These are phyloP conservation scores for Chondrilla cf. caribensis DNA, from an alignment of 37 sponge, comb jelly and placozoan species.

Conservation along the genomic window DNA sequence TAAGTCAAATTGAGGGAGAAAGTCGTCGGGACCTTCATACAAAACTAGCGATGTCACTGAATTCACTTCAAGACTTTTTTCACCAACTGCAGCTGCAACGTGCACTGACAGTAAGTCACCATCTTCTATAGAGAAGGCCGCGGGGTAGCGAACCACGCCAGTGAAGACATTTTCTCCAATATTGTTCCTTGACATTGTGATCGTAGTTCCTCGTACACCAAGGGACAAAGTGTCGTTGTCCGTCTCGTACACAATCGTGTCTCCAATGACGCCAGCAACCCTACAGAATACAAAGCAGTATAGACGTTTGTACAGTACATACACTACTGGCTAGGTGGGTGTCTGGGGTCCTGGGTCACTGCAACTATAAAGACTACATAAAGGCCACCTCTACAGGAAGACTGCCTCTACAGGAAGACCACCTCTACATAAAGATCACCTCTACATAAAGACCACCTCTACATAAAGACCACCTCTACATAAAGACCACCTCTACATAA, in stretches of 20 bases:
- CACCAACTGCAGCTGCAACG: constrained; percentile 45
- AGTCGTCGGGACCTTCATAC: constrained; percentile 24
- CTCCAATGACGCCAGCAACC: constrained; percentile 17
- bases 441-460: too few relatives aligned
- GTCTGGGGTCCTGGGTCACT: not conserved
- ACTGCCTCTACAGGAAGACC: too few relatives aligned
- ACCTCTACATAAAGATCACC: too few relatives aligned
- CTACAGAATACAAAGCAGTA: not conserved
- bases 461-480: too few relatives aligned
- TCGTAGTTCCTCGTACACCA: constrained; percentile 22
- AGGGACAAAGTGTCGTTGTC: not conserved
- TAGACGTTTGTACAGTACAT: not conserved
- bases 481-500: too few relatives aligned
- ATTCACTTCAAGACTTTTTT: constrained; percentile 3
- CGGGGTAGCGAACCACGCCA: constrained; percentile 40
- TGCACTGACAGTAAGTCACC: constrained; percentile 31
- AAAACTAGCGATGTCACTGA: constrained; percentile 62
- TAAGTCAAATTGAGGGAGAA: constrained; percentile 39
- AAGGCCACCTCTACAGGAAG: too few relatives aligned
- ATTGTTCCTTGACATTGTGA: constrained; percentile 7
- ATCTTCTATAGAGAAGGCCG: constrained; percentile 12
- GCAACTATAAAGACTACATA: too few relatives aligned
- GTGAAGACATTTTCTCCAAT: constrained; percentile 13
- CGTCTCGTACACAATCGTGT: constrained; percentile 18
- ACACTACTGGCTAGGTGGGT: not conserved